phyloP scores from a whole-genome alignment of 2,797 vertebrate genomes.

The Anguilla megastoma region DNA sequence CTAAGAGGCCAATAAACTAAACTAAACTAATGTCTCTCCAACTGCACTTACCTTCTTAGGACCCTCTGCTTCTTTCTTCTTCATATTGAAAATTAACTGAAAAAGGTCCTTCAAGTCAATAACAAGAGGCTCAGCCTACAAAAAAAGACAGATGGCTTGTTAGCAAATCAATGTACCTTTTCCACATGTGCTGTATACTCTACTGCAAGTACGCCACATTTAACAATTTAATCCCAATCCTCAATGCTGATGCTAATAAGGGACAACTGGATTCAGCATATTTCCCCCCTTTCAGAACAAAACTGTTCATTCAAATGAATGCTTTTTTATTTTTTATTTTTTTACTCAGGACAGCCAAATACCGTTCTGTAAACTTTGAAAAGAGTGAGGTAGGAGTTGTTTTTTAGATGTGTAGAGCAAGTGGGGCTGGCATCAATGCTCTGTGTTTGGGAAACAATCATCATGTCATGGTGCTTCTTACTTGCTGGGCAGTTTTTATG shows the following conservation, averaged over 20 bases:
- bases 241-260: not conserved
- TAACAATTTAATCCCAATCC: not conserved
- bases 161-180: not conserved
- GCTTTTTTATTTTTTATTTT: not conserved
- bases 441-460: not conserved
- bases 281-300: not conserved
- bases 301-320: not conserved
- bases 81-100: slow-evolving; percentile 91
- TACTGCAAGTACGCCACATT: not conserved
- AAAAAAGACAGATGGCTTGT: not conserved
- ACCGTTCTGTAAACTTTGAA: not conserved
- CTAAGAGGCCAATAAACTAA: not conserved
- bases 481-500: slow-evolving; percentile 95
- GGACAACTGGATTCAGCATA: not conserved
- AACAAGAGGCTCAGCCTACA: slow-evolving; percentile 90
- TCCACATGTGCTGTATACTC: not conserved
- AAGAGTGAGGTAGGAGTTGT: not conserved
- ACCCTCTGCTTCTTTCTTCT: slow-evolving; percentile 84
- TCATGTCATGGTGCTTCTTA: slow-evolving; percentile 49
- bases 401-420: not conserved
- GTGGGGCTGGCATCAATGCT: not conserved
- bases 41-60: slow-evolving; percentile 68
- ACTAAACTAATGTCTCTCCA: not conserved
- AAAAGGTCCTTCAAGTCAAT: slow-evolving; percentile 96
- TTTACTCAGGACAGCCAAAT: not conserved